Evolutionary conservation across 2,797 vertebrate species (phyloP).

Genomic region (Moxostoma hubbsi): DNA sequence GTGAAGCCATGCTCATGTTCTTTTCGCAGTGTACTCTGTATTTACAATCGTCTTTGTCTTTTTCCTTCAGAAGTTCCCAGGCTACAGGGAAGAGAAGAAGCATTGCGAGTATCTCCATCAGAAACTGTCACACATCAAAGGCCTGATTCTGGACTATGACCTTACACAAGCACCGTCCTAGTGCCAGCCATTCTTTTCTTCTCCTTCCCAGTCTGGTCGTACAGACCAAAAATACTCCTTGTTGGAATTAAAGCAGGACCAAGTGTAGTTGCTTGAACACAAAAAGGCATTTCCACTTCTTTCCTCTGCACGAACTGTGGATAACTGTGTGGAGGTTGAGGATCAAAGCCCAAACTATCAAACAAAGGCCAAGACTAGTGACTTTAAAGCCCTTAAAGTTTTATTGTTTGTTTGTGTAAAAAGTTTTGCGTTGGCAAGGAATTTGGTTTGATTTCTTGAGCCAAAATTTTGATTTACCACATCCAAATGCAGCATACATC

Average conservation of each 20-base stretch:
- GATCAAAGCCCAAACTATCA: slow-evolving; percentile 51
- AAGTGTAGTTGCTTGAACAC: slow-evolving; percentile 24
- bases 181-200: slow-evolving; percentile 54
- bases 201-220: slow-evolving; percentile 56
- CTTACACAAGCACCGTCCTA: slow-evolving; percentile 73
- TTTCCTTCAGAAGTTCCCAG: slow-evolving; percentile 79
- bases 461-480: slow-evolving; percentile 57
- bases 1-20: no score
- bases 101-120: slow-evolving; percentile 85
- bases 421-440: slow-evolving; percentile 65
- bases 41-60: neutral
- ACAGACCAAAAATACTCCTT: slow-evolving; percentile 74
- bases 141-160: slow-evolving; percentile 85
- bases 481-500: neutral
- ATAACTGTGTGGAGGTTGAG: slow-evolving; percentile 55
- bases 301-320: slow-evolving; percentile 58
- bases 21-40: no score
- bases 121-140: slow-evolving; percentile 90
- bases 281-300: slow-evolving; percentile 71
- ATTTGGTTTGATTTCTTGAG: slow-evolving; percentile 56
- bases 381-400: slow-evolving; percentile 69
- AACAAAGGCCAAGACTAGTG: slow-evolving; percentile 71
- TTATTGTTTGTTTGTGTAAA: slow-evolving; percentile 2
- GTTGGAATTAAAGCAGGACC: slow-evolving; percentile 55
- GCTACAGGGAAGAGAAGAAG: slow-evolving; percentile 86